A percentile compares a stretch with the other conserved stretches of the same genome.
Conservation (phyloP, 2,113 vertebrate genomes). For the Atherinomorus stipes region DNA sequence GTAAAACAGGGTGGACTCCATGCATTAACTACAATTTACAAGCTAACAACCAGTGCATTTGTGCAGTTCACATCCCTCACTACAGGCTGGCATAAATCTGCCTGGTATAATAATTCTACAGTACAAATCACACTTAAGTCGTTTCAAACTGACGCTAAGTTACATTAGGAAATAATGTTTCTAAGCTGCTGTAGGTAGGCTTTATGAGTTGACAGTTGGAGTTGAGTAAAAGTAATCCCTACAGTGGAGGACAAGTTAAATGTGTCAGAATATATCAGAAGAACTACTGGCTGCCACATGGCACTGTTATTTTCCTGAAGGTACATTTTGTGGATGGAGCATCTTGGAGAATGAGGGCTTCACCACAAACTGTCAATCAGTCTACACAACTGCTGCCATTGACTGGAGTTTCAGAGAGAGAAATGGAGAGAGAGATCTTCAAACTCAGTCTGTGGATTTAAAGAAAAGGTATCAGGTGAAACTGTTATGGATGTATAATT, state of each 20-base stretch:
- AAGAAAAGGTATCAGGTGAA: conserved; percentile 15
- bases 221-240: conserved; percentile 48
- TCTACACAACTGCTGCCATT: conserved; percentile 12
- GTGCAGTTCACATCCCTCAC: neutral
- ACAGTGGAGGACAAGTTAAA: conserved; percentile 17
- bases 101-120: conserved; percentile 20
- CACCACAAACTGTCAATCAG: conserved; percentile 41
- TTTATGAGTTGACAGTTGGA: conserved; percentile 49
- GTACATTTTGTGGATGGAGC: conserved; percentile 11
- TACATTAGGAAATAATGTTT: conserved; percentile 32
- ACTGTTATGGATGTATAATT: conserved; percentile 3
- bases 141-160: conserved; percentile 27
- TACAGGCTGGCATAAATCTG: conserved; percentile 25
- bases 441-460: conserved; percentile 3
- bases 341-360: conserved; percentile 26
- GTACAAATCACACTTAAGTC: conserved; percentile 20
- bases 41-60: neutral
- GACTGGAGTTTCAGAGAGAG: neutral
- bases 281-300: conserved; percentile 28
- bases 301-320: conserved; percentile 27
- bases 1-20: too few species aligned
- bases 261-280: conserved; percentile 46
- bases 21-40: neutral
- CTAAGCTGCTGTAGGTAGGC: conserved; percentile 27
- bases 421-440: neutral